Evolutionary conservation across 2,113 vertebrate species (phyloP), one percentile per base, ranked within the genome.

Genomic region (Oreotrochilus melanogaster): DNA sequence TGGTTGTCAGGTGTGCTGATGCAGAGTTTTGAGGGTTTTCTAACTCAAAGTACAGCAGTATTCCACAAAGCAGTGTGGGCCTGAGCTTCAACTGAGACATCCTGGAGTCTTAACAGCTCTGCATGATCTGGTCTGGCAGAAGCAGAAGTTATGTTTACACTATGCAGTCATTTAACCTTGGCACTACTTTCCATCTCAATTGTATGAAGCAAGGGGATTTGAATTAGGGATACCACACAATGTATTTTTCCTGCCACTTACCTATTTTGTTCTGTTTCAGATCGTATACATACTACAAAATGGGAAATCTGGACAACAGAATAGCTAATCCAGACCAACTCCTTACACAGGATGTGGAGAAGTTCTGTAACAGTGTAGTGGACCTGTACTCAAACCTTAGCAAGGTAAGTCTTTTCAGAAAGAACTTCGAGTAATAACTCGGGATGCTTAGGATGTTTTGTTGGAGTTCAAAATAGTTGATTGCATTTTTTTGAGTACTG

Each of bases 251-350:
- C 39, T 94, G 30, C 18, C 10, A 6, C 78, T 93, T 82, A 85
- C n/a, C 83, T 72, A 51, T 94, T 58, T 71, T 90, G 23, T 95
- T 58, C 69, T 90, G 23, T 97, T 97, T 93, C 96, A 99, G 99
- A 98, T 96, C 98, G 56, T 99, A 98, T 80, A 99, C 99, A 0
- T 99, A 99, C 94, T 99, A 99, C 98, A 99, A 99, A 98, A 99
- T 99, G 99, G 99, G 99, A 75, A 99, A 99, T 97, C 96, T 99
- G 97, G 99, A 99, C 97, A 99, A 99, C 97, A 98, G 99, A 93
- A 99, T 99, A 96, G 99, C 99, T 58, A 99, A 99, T 69, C 98
- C 99, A 69, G 99, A 99, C 97, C 99, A 99, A 96, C 98, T 99
- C 28, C 98, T 99, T 53, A 99, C 99, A 10, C 99, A 99, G 94